These are phyloP conservation scores for Pachliopta kotzebuea DNA, from an alignment of 2,888 invertebrate species.

Conservation along the genomic window DNA sequence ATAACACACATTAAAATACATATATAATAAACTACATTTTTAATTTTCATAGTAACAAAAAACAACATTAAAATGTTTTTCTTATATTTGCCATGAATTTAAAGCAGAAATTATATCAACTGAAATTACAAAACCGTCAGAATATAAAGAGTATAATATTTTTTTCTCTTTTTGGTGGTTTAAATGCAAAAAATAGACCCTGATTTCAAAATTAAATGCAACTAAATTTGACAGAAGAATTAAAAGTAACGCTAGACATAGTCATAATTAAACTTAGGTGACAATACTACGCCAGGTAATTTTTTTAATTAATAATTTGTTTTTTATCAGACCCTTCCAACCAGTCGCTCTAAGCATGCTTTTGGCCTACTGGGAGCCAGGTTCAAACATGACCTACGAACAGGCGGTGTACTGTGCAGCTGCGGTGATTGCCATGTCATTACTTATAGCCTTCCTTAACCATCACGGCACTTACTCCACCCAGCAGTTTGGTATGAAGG, in stretches of 20 bases:
- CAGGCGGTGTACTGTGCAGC: conserved; percentile 84
- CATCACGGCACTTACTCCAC: conserved; percentile 85
- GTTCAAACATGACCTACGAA: conserved; percentile 67
- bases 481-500: conserved; percentile 89
- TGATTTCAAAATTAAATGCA: too few species aligned
- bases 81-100: background rate
- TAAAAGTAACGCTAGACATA: too few species aligned
- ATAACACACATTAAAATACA: background rate
- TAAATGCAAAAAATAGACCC: too few species aligned
- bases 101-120: too few species aligned
- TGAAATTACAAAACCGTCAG: too few species aligned
- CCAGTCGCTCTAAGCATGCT: conserved; percentile 84
- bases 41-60: background rate
- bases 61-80: background rate
- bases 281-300: too few species aligned
- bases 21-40: background rate
- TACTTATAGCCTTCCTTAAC: conserved; percentile 80
- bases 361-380: conserved; percentile 83
- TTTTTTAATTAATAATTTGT: conserved; percentile 21
- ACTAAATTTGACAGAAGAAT: too few species aligned
- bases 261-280: too few species aligned
- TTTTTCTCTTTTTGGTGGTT: too few species aligned
- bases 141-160: too few species aligned
- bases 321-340: conserved; percentile 79
- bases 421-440: conserved; percentile 77